phyloP scores from a whole-genome alignment of 1,140 invertebrate species.

The Lineus longissimus region DNA sequence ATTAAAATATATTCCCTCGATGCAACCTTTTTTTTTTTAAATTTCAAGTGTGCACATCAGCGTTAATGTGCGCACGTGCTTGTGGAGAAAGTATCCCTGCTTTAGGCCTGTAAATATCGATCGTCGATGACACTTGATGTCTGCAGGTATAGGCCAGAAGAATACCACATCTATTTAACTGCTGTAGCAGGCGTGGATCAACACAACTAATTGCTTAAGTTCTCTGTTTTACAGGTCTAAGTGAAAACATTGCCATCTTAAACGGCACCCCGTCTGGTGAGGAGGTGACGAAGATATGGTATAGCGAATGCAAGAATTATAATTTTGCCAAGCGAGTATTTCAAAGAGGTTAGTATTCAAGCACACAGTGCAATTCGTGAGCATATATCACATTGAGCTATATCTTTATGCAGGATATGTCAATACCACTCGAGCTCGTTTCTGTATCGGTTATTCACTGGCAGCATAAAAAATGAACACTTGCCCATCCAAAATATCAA shows the following conservation, averaged over 20 bases:
- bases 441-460: too few relatives aligned
- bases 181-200: neutral
- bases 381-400: neutral
- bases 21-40: neutral
- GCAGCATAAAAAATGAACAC: too few relatives aligned
- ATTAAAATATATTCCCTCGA: neutral
- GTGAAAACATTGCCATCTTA: constrained; percentile 27
- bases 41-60: neutral
- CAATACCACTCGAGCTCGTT: too few relatives aligned
- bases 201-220: neutral
- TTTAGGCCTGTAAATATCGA: neutral
- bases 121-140: neutral
- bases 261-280: constrained; percentile 15
- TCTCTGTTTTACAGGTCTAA: constrained; percentile 20
- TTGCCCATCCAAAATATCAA: too few relatives aligned
- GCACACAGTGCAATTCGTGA: too few relatives aligned
- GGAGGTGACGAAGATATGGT: constrained; percentile 25
- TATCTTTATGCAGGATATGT: neutral
- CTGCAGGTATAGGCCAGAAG: too few relatives aligned
- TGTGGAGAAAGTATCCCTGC: neutral
- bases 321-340: constrained; percentile 23
- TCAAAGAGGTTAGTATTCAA: constrained; percentile 20
- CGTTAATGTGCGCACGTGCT: neutral
- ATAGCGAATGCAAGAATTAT: constrained; percentile 22
- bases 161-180: neutral